Percentiles rank a stretch among this genome's conserved stretches.
Conservation (phyloP, 2,888 invertebrate genomes). For the Heliconius cydno region DNA sequence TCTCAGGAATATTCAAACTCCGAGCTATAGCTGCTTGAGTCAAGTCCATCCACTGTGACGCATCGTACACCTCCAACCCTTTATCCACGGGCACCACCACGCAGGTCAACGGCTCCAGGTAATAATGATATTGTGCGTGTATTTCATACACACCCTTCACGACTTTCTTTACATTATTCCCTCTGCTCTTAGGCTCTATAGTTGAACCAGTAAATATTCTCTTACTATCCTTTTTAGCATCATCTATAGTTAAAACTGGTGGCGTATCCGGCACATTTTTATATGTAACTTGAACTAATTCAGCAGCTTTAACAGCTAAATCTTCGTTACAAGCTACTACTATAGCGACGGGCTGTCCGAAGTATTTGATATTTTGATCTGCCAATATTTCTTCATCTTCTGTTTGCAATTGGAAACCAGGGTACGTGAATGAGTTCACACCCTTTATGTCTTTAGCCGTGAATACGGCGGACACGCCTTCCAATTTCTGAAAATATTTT, state of each 20-base stretch:
- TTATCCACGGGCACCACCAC: slow-evolving; percentile 87
- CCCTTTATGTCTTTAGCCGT: slow-evolving; percentile 88
- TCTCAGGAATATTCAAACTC: slow-evolving; percentile 81
- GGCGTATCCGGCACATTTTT: slow-evolving; percentile 60
- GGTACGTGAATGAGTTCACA: slow-evolving; percentile 80
- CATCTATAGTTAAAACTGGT: slow-evolving; percentile 70
- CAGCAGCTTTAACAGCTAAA: slow-evolving; percentile 82
- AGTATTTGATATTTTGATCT: slow-evolving; percentile 81
- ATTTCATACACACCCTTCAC: slow-evolving; percentile 82
- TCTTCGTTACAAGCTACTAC: slow-evolving; percentile 84
- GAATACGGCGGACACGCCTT: slow-evolving; percentile 86
- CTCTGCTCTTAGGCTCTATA: slow-evolving; percentile 63
- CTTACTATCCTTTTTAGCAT: slow-evolving; percentile 53
- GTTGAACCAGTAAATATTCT: slow-evolving; percentile 57
- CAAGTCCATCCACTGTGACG: slow-evolving; percentile 87
- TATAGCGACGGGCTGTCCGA: slow-evolving; percentile 88
- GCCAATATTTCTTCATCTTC: slow-evolving; percentile 81
- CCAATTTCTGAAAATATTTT: slow-evolving; percentile 74
- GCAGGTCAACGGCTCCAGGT: slow-evolving; percentile 87
- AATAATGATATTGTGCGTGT: slow-evolving; percentile 89
- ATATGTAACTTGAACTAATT: slow-evolving; percentile 84
- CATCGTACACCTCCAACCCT: slow-evolving; percentile 85
- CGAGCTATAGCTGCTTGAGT: slow-evolving; percentile 83
- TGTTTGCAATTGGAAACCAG: slow-evolving; percentile 63
- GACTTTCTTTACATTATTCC: slow-evolving; percentile 65